Evolutionary conservation across 1,140 invertebrate genomes (phyloP).

Genomic region (Euwallacea similis): DNA sequence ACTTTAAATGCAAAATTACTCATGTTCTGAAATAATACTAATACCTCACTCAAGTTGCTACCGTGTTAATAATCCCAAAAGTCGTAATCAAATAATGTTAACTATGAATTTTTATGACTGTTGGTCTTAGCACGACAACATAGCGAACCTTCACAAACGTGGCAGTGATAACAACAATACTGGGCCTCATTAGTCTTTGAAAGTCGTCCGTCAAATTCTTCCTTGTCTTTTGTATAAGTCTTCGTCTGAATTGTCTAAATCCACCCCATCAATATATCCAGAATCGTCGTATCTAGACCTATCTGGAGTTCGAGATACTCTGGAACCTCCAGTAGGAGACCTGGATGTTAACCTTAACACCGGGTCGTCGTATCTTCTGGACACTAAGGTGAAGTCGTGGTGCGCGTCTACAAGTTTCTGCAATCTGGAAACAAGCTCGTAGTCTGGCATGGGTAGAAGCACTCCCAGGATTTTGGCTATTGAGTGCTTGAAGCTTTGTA

Average conservation of each 20-base stretch:
- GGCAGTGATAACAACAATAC: too few relatives aligned
- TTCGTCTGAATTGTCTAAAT: constrained; percentile 60
- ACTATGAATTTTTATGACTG: too few relatives aligned
- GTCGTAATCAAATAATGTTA: too few relatives aligned
- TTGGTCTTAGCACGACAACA: too few relatives aligned
- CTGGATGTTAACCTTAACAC: constrained; percentile 59
- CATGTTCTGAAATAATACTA: too few relatives aligned
- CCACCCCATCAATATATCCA: constrained; percentile 61
- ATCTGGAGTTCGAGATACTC: constrained; percentile 61
- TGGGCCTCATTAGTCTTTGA: not conserved
- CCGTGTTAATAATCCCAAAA: too few relatives aligned
- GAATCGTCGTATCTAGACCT: constrained; percentile 63
- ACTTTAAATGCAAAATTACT: too few relatives aligned
- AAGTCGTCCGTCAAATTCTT: constrained; percentile 22
- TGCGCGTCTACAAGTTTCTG: constrained; percentile 77
- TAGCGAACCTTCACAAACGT: too few relatives aligned
- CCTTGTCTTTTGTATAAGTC: constrained; percentile 58
- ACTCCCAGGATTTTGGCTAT: constrained; percentile 69
- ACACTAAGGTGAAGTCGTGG: constrained; percentile 75
- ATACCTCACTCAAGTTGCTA: too few relatives aligned
- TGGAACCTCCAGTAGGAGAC: constrained; percentile 56
- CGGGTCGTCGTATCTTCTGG: constrained; percentile 69
- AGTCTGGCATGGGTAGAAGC: constrained; percentile 70
- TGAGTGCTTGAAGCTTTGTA: constrained; percentile 70
- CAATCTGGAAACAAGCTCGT: constrained; percentile 70